Evolutionary conservation across 2,113 vertebrate genomes (phyloP), one percentile per base, ranked within the genome.

Genomic region (Budorcas taxicolor): DNA sequence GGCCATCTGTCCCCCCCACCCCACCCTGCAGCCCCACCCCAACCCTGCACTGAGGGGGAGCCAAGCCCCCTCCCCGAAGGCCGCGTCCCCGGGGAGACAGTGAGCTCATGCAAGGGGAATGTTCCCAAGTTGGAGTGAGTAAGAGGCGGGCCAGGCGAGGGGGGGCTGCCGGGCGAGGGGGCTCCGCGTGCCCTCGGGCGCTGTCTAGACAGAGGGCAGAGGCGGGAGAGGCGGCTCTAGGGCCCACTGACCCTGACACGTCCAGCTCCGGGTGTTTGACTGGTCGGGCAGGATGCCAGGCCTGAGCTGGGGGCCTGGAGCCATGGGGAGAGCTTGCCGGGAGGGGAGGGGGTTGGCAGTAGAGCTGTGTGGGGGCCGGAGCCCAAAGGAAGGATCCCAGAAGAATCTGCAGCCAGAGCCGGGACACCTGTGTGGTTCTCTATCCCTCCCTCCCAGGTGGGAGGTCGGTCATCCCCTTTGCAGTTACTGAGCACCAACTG

Each of bases 91-190:
- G 36, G 98, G 97, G 97, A 98, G 97, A 97, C 62, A 27, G 96
- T 98, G 98, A 98, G 98, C 98, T 98, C 98, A 98, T 97, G 97
- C 97, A 17, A 58, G 78, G 97, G 83, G 98, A 98, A 98, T 98
- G 97, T 98, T 98, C 97, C 97, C 94, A 96, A 97, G 94, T 97
- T 97, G 97, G 96, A 97, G 97, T 98, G 98, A 98, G 97, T 98
- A 98, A 98, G 97, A 98, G 97, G 97, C 95, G 52, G 94, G 93
- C 87, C 91, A 92, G 97, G 93, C 76, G 27, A 52, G 92, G 95
- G 98, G 91, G 95, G 95, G 96, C 95, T 93, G 94, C 92, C 36
- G 40, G 87, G 83, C 80, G 29, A 90, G 57, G 96, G 97, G 97
- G 93, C 95, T 95, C 95, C 2, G n/a, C 43, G 8, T 86, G 97